These are phyloP conservation scores for Alectoris magna DNA, from an alignment of 2,797 vertebrate genomes.

Conservation along the genomic window DNA sequence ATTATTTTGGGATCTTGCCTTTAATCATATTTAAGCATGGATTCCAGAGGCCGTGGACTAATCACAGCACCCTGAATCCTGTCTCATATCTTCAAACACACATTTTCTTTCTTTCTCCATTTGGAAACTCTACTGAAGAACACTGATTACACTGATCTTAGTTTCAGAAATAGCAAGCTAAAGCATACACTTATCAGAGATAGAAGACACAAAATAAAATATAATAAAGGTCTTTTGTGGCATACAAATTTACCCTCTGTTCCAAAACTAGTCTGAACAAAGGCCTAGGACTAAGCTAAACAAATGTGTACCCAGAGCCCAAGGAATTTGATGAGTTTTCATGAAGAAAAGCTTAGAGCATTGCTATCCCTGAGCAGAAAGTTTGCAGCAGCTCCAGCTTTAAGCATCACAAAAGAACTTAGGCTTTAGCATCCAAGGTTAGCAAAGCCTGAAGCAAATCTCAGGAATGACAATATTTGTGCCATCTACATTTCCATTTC, in stretches of 20 bases:
- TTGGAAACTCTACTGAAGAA: neutral
- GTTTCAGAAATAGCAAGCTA: neutral
- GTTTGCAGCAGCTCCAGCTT: neutral
- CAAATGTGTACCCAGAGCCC: neutral
- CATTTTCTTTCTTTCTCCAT: neutral
- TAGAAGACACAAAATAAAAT: neutral
- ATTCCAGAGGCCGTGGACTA: neutral
- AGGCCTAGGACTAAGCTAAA: neutral
- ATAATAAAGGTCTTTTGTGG: neutral
- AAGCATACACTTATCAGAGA: neutral
- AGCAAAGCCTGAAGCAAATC: neutral
- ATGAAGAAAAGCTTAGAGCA: neutral
- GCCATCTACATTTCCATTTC: neutral
- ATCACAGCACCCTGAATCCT: neutral
- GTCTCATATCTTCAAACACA: neutral
- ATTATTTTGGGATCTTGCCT: neutral
- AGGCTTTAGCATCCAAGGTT: neutral
- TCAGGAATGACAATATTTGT: neutral
- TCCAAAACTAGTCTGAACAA: neutral
- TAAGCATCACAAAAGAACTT: neutral
- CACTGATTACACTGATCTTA: neutral
- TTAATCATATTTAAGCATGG: neutral
- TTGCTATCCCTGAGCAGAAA: neutral
- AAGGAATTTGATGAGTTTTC: neutral
- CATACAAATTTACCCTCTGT: neutral